A percentile compares a stretch with the other conserved stretches of the same genome.
Evolutionary conservation across 2,797 vertebrate genomes (phyloP).

Genomic region (Aplochiton taeniatus): DNA sequence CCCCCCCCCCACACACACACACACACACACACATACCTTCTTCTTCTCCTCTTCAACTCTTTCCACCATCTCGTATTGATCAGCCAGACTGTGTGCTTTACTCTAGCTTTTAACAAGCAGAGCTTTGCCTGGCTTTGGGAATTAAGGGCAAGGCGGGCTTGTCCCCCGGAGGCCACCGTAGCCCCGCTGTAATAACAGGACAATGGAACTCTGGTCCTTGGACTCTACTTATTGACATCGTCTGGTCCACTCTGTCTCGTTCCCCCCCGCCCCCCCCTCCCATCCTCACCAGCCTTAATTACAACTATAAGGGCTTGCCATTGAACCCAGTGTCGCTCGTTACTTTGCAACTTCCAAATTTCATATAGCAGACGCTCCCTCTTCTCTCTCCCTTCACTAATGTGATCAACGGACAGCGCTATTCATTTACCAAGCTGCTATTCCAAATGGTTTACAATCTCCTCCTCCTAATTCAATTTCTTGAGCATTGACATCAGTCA

Average conservation of each 20-base stretch:
- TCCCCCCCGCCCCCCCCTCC: not conserved
- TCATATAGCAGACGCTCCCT: constrained; percentile 16
- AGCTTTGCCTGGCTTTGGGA: constrained; percentile 38
- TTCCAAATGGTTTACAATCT: not conserved
- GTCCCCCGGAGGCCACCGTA: constrained; percentile 44
- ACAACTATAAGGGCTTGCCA: constrained; percentile 29
- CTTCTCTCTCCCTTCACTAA: not conserved
- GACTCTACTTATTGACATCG: constrained; percentile 35
- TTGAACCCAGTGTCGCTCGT: constrained; percentile 24
- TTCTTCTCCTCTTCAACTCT: not conserved
- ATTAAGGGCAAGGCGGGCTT: constrained; percentile 42
- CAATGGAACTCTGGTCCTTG: constrained; percentile 33
- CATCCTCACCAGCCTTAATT: constrained; percentile 37
- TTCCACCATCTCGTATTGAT: constrained; percentile 49
- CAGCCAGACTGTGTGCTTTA: constrained; percentile 36
- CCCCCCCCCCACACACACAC: no score
- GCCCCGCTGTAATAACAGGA: constrained; percentile 56
- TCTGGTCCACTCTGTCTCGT: not conserved
- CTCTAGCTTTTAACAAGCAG: constrained; percentile 60
- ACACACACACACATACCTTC: not conserved
- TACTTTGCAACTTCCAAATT: constrained; percentile 39
- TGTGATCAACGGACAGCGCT: not conserved
- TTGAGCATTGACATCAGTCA: not conserved
- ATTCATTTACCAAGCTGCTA: not conserved
- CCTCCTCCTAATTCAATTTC: not conserved